Base-by-base conservation (phyloP, 2,113 vertebrate species). In the Gallinago undulata region DNA sequence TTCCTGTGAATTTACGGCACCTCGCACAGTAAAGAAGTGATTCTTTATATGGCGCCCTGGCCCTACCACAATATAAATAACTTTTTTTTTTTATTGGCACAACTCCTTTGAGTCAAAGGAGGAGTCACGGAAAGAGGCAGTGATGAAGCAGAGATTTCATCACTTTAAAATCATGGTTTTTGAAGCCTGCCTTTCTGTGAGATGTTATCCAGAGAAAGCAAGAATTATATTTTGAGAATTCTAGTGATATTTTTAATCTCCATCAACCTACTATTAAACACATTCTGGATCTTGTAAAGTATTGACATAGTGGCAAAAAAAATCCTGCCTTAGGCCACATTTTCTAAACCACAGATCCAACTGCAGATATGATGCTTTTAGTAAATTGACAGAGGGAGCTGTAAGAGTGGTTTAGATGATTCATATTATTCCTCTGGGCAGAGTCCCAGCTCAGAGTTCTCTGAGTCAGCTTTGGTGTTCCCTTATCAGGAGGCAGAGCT, bases 341-440 rank as follows among this genome's bases (percentile, higher is more conserved):
- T 88, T 94, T 93, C 70, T 86, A 83, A 94, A 84, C 75, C 51
- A 81, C 55, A 94, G 96, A 91, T 96, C 74, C 55, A 91, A n/a
- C 70, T 91, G 47, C 56, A 93, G 96, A 97, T 97, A 96, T 16
- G 47, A 89, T 80, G 72, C n/a, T 95, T 94, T 94, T 75, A 90
- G 67, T 89, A 96, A 84, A 91, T 70, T 94, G 84, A 95, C 62
- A 90, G 67, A 47, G 51, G 62, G 84, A 93, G 80, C 43, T 91
- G 30, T 64, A 51, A 79, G 63, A 91, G 57, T 18, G 9, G 73
- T 87, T 94, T 66, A 82, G 63, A 73, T 91, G 59, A 94, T 93
- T 96, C 91, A 77, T 83, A 56, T 59, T 93, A 69, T 83, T 95
- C 95, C 74, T 94, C 74, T 93, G 70, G 94, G 84, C 67, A 94